phyloP scores from a whole-genome alignment of 2,888 invertebrate species.

The Chrysotoxum bicinctum region DNA sequence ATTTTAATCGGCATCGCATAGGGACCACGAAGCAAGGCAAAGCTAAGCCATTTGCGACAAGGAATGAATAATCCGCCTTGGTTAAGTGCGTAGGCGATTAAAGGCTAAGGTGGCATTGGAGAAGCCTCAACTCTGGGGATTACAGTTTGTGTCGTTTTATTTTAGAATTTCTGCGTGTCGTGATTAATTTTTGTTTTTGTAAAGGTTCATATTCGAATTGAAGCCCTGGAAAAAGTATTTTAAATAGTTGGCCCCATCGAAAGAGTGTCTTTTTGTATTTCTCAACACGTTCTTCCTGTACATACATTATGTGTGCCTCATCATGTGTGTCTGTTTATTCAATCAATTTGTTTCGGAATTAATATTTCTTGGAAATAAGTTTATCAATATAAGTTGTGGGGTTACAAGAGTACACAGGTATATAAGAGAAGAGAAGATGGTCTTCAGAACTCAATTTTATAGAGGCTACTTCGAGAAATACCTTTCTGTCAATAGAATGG shows the following conservation, averaged over 20 bases:
- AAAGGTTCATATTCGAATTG: background rate
- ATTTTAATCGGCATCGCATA: background rate
- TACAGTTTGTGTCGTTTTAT: background rate
- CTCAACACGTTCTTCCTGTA: conserved; percentile 5
- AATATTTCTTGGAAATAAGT: background rate
- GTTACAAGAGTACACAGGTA: too few species aligned
- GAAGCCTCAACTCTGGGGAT: background rate
- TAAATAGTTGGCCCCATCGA: background rate
- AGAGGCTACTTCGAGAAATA: too few species aligned
- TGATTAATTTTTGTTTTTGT: background rate
- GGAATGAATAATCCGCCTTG: background rate
- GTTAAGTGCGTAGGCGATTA: conserved; percentile 5
- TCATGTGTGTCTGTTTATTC: background rate
- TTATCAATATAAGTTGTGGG: conserved; percentile 1
- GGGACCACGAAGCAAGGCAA: background rate
- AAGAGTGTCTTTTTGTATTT: background rate
- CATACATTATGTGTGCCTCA: background rate
- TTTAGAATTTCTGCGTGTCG: background rate
- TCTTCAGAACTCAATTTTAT: too few species aligned
- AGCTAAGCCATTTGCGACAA: background rate
- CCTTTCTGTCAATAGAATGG: too few species aligned
- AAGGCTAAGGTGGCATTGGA: conserved; percentile 7
- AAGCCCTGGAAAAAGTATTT: background rate
- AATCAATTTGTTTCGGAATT: background rate
- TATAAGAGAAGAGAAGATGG: too few species aligned